These are phyloP conservation scores for Omphaloscelis lunosa DNA, from an alignment of 2,888 invertebrate genomes.

Conservation along the genomic window DNA sequence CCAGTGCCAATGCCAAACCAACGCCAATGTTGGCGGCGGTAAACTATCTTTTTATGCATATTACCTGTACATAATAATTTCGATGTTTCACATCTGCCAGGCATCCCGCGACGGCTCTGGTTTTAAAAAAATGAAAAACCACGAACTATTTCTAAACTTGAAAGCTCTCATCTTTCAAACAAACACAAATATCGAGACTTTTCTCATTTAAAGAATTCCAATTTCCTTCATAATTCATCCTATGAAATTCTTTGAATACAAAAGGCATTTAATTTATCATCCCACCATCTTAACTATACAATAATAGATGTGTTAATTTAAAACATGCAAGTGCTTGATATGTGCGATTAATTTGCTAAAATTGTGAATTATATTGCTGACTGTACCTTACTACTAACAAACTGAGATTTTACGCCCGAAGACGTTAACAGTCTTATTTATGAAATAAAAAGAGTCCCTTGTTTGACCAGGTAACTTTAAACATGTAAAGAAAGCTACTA, in stretches of 20 bases:
- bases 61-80: no score
- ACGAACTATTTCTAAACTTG: neutral
- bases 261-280: neutral
- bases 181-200: conserved; percentile 31
- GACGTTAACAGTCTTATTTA: conserved; percentile 64
- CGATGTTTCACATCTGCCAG: no score
- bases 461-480: conserved; percentile 17
- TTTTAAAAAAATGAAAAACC: conserved; percentile 2
- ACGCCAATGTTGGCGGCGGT: no score
- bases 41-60: no score
- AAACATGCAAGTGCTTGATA: conserved; percentile 82
- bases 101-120: no score
- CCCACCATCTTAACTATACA: conserved; percentile 56
- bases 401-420: conserved; percentile 40
- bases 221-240: neutral
- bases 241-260: conserved; percentile 40
- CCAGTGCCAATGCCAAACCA: no score
- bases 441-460: conserved; percentile 29
- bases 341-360: conserved; percentile 73
- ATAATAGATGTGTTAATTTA: conserved; percentile 63
- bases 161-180: conserved; percentile 52
- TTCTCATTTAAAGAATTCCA: conserved; percentile 48
- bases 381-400: conserved; percentile 48
- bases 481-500: neutral
- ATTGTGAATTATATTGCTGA: conserved; percentile 64